Base-by-base conservation (phyloP, 2,797 vertebrate species). In the Smutsia temminckii region DNA sequence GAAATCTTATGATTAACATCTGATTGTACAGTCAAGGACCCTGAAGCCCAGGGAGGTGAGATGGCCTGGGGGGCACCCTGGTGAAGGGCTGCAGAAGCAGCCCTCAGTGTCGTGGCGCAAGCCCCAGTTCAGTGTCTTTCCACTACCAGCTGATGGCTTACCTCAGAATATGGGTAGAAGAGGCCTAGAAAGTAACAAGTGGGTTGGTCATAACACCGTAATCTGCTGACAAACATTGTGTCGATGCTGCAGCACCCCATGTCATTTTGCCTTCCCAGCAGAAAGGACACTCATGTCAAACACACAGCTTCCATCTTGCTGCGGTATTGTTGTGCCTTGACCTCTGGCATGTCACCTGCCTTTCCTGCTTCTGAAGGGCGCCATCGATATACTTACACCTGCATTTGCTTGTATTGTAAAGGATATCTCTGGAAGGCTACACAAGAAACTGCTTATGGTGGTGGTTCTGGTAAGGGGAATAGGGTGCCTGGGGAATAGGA, bases 101-200 rank as follows among this genome's bases (percentile, higher is more conserved):
- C 34, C n/a, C 75, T 69, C 16, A 11, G 21, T 8, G 29, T 18
- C 0, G 27, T 0, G 18, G 55, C 55, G 20, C 1, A 0, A 53
- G 59, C 23, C 74, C 37, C 2, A 2, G 20, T 40, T 55, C 32
- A 46, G 37, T 6, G 8, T 75, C 55, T 69, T 37, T 59, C 46
- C 25, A 40, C 23, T 20, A 18, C 3, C 18, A 74, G 51, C 34
- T 42, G n/a, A 81, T 1, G 9, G 59, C 29, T 63, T 46, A 75
- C 34, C 71, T 91, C 7, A 34, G 69, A 53, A 51, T 14, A 57
- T 0, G 2, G 12, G 16, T 10, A 85, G n/a, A 23, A 80, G 72
- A 61, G 55, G 29, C 32, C 49, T 49, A 23, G 53, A 37, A 37
- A 72, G 59, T 49, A 69, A 46, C 53, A 42, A 3, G 21, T 4